phyloP scores from a whole-genome alignment of 2,113 vertebrate species.

The Stigmatopora argus region DNA sequence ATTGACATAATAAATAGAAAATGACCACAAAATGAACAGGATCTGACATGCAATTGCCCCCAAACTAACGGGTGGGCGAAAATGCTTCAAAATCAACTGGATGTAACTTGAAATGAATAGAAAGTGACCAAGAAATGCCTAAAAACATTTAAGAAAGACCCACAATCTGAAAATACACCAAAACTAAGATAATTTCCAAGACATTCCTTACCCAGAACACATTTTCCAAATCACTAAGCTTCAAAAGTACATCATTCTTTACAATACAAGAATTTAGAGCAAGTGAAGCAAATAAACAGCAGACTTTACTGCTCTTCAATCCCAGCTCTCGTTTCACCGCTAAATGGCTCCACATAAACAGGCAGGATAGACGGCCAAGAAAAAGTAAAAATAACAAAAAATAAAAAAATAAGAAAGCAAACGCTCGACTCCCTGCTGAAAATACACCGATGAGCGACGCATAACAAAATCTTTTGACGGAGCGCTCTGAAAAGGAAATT shows the following conservation, averaged over 20 bases:
- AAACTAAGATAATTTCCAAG: not conserved
- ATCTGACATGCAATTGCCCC: too few relatives aligned
- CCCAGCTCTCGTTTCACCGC: conserved; percentile 55
- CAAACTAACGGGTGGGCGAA: not conserved
- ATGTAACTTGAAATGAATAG: too few relatives aligned
- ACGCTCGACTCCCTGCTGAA: conserved; percentile 46
- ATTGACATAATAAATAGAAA: too few relatives aligned
- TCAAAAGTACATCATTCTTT: not conserved
- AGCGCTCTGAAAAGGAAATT: conserved; percentile 59
- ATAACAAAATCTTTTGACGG: conserved; percentile 59
- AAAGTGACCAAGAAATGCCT: too few relatives aligned
- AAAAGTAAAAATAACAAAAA: conserved; percentile 15
- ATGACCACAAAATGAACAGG: too few relatives aligned
- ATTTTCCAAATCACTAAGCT: not conserved
- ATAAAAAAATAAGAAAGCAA: conserved; percentile 23
- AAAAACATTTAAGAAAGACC: too few relatives aligned
- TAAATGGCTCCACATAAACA: conserved; percentile 61
- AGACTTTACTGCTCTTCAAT: conserved; percentile 43
- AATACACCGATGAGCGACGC: conserved; percentile 49
- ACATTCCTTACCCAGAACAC: not conserved
- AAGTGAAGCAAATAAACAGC: conserved; percentile 48
- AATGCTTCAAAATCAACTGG: conserved; percentile 39
- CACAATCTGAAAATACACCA: too few relatives aligned
- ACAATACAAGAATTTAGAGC: conserved; percentile 4
- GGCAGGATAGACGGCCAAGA: conserved; percentile 43